These are phyloP conservation scores for Florisuga fusca DNA, from an alignment of 2,797 vertebrate genomes.

Conservation along the genomic window DNA sequence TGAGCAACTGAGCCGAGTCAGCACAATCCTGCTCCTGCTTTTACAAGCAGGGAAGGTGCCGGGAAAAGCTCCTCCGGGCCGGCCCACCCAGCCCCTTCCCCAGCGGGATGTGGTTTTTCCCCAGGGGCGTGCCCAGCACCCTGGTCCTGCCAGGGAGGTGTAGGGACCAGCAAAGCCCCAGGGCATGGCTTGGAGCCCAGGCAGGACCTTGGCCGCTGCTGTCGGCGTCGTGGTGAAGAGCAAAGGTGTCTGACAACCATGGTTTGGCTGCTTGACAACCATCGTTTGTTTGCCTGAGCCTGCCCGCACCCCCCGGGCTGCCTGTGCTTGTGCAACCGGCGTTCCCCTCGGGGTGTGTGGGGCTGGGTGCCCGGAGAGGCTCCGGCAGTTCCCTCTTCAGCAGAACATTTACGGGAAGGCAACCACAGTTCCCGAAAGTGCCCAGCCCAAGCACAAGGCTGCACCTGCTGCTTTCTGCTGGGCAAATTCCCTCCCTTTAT, in stretches of 20 bases:
- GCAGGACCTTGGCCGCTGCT: background rate
- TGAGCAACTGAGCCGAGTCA: background rate
- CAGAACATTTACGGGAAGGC: constrained; percentile 14
- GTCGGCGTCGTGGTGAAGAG: background rate
- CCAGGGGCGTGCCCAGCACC: background rate
- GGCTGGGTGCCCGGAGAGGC: background rate
- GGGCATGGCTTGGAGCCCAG: background rate
- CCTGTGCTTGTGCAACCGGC: background rate
- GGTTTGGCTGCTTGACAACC: too few relatives aligned
- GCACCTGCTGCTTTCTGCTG: background rate
- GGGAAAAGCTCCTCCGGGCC: background rate
- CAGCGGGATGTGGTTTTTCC: fast-evolving
- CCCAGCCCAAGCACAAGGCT: background rate
- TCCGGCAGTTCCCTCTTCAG: background rate
- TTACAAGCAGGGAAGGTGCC: background rate
- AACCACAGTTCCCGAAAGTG: background rate
- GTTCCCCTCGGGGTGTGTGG: fast-evolving
- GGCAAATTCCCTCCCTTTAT: background rate
- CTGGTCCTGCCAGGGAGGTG: fast-evolving
- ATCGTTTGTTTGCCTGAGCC: fast-evolving
- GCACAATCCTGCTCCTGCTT: background rate
- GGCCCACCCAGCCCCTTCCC: background rate
- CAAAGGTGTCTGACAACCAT: background rate
- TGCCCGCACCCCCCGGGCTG: background rate
- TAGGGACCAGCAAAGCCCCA: background rate